Conservation (phyloP, 2,113 vertebrate genomes). For the Macrotis lagotis region DNA sequence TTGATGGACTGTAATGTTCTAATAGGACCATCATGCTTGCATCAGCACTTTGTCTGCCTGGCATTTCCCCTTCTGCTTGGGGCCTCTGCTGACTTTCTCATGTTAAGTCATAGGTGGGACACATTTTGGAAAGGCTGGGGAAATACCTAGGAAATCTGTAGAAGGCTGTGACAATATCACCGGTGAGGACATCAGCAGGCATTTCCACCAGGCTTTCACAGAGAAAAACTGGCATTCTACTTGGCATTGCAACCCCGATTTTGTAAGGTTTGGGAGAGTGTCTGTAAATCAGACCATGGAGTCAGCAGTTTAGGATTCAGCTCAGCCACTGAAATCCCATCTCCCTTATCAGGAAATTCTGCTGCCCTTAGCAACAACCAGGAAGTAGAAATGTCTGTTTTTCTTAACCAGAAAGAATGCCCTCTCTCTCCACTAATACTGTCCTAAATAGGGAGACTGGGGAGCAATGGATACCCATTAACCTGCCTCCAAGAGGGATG, state of each 20-base stretch:
- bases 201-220: neutral
- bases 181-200: neutral
- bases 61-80: neutral
- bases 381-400: neutral
- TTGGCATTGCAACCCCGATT: neutral
- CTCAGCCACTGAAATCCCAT: neutral
- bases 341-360: neutral
- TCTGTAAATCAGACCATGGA: too few species aligned
- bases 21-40: neutral
- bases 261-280: neutral
- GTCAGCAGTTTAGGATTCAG: neutral
- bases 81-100: neutral
- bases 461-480: neutral
- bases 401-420: neutral
- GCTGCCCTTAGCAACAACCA: neutral
- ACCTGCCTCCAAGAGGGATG: neutral
- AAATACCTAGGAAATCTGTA: neutral
- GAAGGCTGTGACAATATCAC: neutral
- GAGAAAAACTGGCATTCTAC: neutral
- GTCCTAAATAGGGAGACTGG: neutral
- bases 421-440: neutral
- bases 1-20: neutral
- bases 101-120: neutral
- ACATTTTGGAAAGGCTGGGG: neutral
- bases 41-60: neutral